Evolutionary conservation across 2,113 vertebrate species (phyloP).

Genomic region (Archilochus colubris): DNA sequence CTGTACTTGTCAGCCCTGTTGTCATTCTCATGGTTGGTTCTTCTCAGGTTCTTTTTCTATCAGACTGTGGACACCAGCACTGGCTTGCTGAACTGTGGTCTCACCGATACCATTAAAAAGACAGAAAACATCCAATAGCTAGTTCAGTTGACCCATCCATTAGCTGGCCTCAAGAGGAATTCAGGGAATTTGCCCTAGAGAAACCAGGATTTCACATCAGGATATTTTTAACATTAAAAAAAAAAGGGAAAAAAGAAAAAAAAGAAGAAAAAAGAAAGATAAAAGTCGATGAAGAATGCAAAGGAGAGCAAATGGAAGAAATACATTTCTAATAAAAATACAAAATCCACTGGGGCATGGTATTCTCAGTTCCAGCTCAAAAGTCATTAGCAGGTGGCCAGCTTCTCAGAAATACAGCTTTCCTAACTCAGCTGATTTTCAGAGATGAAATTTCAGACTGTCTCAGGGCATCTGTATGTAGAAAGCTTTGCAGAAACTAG

Average conservation of each 20-base stretch:
- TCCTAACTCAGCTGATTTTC: slow-evolving; percentile 49
- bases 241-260: neutral
- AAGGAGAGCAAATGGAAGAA: neutral
- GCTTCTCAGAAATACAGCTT: slow-evolving; percentile 41
- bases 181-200: neutral
- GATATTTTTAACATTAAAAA: neutral
- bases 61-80: neutral
- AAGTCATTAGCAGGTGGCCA: slow-evolving; percentile 39
- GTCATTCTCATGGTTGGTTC: neutral
- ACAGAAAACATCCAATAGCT: neutral
- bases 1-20: neutral
- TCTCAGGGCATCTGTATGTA: neutral
- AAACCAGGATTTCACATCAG: neutral
- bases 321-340: neutral
- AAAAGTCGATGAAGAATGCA: neutral
- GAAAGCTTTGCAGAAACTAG: slow-evolving; percentile 14
- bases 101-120: neutral
- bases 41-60: neutral
- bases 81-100: neutral
- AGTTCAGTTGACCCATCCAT: neutral
- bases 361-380: neutral
- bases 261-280: neutral
- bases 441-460: slow-evolving; percentile 51
- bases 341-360: neutral
- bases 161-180: neutral